Conservation (phyloP, 2,888 invertebrate genomes). For the Brenthis ino region DNA sequence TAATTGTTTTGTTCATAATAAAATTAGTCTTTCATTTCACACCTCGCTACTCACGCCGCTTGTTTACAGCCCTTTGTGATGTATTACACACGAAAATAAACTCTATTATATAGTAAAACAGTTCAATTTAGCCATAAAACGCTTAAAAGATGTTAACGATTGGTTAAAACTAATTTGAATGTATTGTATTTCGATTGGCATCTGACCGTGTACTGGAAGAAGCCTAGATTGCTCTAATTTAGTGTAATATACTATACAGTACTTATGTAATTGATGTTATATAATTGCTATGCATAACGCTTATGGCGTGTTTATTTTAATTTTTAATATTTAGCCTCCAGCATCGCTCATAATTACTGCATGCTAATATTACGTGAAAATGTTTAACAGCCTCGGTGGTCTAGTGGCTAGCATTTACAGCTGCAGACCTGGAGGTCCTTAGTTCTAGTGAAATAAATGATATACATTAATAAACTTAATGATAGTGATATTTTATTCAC, state of each 20-base stretch:
- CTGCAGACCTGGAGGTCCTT: too few relatives aligned
- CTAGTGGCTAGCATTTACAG: too few relatives aligned
- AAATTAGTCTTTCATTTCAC: conserved; percentile 63
- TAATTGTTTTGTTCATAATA: conserved; percentile 59
- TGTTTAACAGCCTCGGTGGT: too few relatives aligned
- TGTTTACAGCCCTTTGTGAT: conserved; percentile 48
- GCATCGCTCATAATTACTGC: too few relatives aligned
- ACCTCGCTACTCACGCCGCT: conserved; percentile 47
- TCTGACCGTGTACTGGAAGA: conserved; percentile 32
- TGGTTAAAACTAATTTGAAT: conserved; percentile 43
- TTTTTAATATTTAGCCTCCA: too few relatives aligned
- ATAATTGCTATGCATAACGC: not conserved
- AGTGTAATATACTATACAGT: not conserved
- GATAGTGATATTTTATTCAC: too few relatives aligned
- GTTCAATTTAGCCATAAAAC: not conserved
- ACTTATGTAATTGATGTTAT: not conserved
- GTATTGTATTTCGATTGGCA: conserved; percentile 41
- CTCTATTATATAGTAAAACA: conserved; percentile 17
- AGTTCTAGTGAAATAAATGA: too few relatives aligned
- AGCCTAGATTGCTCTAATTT: conserved; percentile 13
- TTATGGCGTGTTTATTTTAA: too few relatives aligned
- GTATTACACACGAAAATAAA: conserved; percentile 18
- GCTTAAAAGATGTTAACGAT: conserved; percentile 23
- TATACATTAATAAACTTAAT: too few relatives aligned
- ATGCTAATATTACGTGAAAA: too few relatives aligned